Percentiles rank a stretch among this genome's conserved stretches.
These are phyloP conservation scores for Clitarchus hookeri DNA, from an alignment of 2,888 invertebrate genomes.

Conservation along the genomic window DNA sequence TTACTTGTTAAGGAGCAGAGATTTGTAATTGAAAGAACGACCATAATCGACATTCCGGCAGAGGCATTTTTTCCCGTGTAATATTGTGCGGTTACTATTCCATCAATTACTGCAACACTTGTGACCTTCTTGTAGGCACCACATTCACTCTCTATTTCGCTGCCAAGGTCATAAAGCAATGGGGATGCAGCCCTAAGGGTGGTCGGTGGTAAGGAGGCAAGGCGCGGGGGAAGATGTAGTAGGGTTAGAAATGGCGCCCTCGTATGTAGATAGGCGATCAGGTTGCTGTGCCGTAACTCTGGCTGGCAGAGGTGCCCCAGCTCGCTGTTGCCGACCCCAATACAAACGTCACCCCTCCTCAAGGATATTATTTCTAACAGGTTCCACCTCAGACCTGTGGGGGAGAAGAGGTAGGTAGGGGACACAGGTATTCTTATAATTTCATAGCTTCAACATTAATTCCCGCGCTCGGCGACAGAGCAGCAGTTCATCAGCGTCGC, in stretches of 20 bases:
- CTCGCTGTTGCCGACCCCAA: background rate
- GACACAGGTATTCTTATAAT: too few relatives aligned
- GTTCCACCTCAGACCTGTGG: background rate
- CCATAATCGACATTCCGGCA: too few relatives aligned
- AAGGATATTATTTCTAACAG: background rate
- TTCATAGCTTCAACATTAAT: too few relatives aligned
- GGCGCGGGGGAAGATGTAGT: background rate
- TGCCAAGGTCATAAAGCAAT: background rate
- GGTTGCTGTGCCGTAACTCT: background rate
- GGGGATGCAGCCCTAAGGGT: background rate
- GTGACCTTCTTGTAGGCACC: background rate
- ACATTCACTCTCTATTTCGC: constrained; percentile 14
- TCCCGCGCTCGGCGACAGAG: too few relatives aligned
- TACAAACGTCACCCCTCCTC: background rate
- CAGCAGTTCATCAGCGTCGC: too few relatives aligned
- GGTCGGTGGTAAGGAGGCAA: background rate
- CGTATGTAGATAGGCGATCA: background rate
- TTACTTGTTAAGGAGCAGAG: too few relatives aligned
- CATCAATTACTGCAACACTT: background rate
- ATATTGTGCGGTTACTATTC: too few relatives aligned
- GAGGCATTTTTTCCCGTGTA: too few relatives aligned
- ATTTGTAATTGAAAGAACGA: too few relatives aligned
- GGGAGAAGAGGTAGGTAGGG: too few relatives aligned
- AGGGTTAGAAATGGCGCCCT: constrained; percentile 1
- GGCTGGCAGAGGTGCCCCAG: background rate